phyloP scores from a whole-genome alignment of 2,797 vertebrate genomes.

The Acipenser ruthenus region DNA sequence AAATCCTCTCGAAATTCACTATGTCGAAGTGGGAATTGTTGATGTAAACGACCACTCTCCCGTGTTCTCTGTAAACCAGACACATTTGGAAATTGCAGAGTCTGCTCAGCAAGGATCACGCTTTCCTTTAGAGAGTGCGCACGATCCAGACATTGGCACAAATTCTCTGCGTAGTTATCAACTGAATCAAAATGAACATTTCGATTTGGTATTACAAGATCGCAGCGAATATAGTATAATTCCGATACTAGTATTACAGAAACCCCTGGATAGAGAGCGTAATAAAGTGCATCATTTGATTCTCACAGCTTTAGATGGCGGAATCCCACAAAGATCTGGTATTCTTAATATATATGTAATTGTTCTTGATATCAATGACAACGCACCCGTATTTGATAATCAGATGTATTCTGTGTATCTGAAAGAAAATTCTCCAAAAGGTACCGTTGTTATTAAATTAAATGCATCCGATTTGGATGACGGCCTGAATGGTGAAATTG shows the following conservation, averaged over 20 bases:
- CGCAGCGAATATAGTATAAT: slow-evolving; percentile 30
- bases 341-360: neutral
- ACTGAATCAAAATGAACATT: slow-evolving; percentile 56
- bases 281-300: slow-evolving; percentile 29
- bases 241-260: slow-evolving; percentile 38
- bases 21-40: slow-evolving; percentile 53
- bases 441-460: neutral
- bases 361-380: slow-evolving; percentile 33
- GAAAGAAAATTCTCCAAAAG: neutral
- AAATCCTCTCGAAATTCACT: slow-evolving; percentile 59
- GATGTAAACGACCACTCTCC: slow-evolving; percentile 54
- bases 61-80: slow-evolving; percentile 36
- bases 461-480: slow-evolving; percentile 16
- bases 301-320: slow-evolving; percentile 43
- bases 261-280: slow-evolving; percentile 44
- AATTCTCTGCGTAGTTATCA: slow-evolving; percentile 57
- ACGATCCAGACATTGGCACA: slow-evolving; percentile 48
- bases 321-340: slow-evolving; percentile 3
- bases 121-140: slow-evolving; percentile 52
- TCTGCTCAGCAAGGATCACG: slow-evolving; percentile 40
- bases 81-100: slow-evolving; percentile 45
- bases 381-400: slow-evolving; percentile 33
- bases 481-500: slow-evolving; percentile 24
- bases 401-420: neutral
- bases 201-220: slow-evolving; percentile 37